phyloP scores from a whole-genome alignment of 2,888 invertebrate genomes.

The Diarsia mendica region DNA sequence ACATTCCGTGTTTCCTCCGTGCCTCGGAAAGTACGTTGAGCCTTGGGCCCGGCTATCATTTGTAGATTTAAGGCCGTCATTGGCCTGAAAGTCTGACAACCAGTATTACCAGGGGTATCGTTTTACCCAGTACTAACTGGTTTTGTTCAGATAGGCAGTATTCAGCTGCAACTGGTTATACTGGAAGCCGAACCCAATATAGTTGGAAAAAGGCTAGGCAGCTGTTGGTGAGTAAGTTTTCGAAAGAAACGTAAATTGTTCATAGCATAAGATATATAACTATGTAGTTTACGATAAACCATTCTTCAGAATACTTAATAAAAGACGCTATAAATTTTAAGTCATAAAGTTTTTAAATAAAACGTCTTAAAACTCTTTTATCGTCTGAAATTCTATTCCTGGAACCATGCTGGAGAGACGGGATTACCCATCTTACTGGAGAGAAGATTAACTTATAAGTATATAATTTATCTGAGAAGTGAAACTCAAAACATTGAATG shows the following conservation, averaged over 20 bases:
- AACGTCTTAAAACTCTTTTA: constrained; percentile 8
- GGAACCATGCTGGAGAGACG: constrained; percentile 2
- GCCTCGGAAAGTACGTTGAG: too few relatives aligned
- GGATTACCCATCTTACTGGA: constrained; percentile 39
- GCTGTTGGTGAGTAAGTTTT: too few relatives aligned
- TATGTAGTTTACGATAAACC: background rate
- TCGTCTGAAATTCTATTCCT: background rate
- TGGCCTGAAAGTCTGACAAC: too few relatives aligned
- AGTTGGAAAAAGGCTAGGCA: too few relatives aligned
- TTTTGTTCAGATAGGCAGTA: too few relatives aligned
- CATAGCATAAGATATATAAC: background rate
- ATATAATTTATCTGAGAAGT: constrained; percentile 35
- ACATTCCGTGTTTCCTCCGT: too few relatives aligned
- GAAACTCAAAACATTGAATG: constrained; percentile 42
- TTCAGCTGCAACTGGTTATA: too few relatives aligned
- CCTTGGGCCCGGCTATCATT: too few relatives aligned
- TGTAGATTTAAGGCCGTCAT: too few relatives aligned
- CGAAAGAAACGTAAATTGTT: background rate
- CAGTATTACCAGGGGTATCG: too few relatives aligned
- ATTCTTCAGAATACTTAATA: background rate
- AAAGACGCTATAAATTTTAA: background rate
- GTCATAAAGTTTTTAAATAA: background rate
- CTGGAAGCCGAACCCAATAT: too few relatives aligned
- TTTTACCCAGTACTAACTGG: too few relatives aligned
- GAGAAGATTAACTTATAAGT: constrained; percentile 28